A percentile compares a stretch with the other conserved stretches of the same genome.
These are phyloP conservation scores for Eriocheir sinensis DNA, from an alignment of 1,140 invertebrate genomes.

Conservation along the genomic window DNA sequence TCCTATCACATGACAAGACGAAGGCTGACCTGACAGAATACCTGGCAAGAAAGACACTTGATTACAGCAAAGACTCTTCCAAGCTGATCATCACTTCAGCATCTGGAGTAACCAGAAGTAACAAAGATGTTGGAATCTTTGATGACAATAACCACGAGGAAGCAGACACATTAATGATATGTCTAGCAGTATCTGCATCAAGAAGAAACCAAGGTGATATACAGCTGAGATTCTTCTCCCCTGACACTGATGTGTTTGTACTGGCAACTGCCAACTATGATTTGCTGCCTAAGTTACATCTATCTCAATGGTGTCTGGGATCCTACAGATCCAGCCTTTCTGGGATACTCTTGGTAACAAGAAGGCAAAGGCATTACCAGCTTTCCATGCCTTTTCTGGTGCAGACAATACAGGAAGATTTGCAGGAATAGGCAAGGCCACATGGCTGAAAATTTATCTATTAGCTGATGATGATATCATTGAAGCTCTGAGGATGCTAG, in stretches of 20 bases:
- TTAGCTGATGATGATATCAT: not conserved
- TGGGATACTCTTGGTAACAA: not conserved
- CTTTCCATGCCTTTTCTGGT: constrained; percentile 30
- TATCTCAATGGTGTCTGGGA: not conserved
- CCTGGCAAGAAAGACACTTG: too few species aligned
- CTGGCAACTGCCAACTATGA: constrained; percentile 27
- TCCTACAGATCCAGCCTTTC: not conserved
- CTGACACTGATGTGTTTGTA: constrained; percentile 40
- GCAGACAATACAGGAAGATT: constrained; percentile 38
- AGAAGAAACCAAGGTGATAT: too few species aligned
- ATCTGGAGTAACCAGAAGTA: too few species aligned
- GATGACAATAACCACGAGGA: too few species aligned
- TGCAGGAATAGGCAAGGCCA: not conserved
- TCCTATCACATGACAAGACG: too few species aligned
- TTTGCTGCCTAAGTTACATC: not conserved
- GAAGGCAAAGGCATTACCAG: constrained; percentile 21
- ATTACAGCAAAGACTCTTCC: too few species aligned
- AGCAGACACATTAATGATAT: too few species aligned
- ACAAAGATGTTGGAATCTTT: too few species aligned
- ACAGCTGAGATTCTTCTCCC: too few species aligned
- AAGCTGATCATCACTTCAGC: too few species aligned
- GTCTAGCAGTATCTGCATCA: too few species aligned
- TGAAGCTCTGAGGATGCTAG: not conserved
- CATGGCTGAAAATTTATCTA: constrained; percentile 12
- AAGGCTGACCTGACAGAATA: too few species aligned